Percentiles rank a stretch among this genome's conserved stretches.
Conservation (phyloP, 1,140 invertebrate genomes). For the Neocloeon triangulifer region DNA sequence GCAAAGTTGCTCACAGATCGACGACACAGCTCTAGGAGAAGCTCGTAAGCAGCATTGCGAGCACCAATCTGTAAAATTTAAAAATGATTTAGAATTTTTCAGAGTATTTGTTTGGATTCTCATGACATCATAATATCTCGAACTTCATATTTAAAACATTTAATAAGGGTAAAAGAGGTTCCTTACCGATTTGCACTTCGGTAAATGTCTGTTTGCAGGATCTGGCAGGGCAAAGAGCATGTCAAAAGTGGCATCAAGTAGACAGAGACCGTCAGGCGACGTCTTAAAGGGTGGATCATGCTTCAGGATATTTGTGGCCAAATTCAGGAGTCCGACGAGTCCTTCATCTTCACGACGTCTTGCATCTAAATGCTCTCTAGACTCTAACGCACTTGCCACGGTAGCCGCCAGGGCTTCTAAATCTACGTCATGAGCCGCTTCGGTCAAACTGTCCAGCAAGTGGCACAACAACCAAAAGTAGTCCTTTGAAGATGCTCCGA, state of each 20-base stretch:
- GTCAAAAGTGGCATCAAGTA: slow-evolving; percentile 30
- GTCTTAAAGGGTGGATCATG: slow-evolving; percentile 68
- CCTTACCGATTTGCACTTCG: slow-evolving; percentile 87
- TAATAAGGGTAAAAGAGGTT: no score
- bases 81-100: no score
- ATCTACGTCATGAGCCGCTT: slow-evolving; percentile 53
- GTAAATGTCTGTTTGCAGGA: slow-evolving; percentile 58
- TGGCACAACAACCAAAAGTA: slow-evolving; percentile 83
- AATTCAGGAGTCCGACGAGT: slow-evolving; percentile 64
- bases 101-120: no score
- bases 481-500: slow-evolving; percentile 77
- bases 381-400: slow-evolving; percentile 46
- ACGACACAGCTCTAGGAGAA: slow-evolving; percentile 68
- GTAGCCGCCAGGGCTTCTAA: slow-evolving; percentile 52
- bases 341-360: slow-evolving; percentile 75
- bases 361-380: slow-evolving; percentile 59
- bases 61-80: no score
- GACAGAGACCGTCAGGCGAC: slow-evolving; percentile 30
- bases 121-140: no score
- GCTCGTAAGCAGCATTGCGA: slow-evolving; percentile 69
- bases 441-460: slow-evolving; percentile 61
- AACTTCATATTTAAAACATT: no score
- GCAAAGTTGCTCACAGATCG: slow-evolving; percentile 67
- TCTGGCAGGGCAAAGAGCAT: slow-evolving; percentile 77
- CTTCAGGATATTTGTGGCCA: slow-evolving; percentile 66